Evolutionary conservation across 2,888 invertebrate species (phyloP).

Genomic region (Agapostemon virescens): DNA sequence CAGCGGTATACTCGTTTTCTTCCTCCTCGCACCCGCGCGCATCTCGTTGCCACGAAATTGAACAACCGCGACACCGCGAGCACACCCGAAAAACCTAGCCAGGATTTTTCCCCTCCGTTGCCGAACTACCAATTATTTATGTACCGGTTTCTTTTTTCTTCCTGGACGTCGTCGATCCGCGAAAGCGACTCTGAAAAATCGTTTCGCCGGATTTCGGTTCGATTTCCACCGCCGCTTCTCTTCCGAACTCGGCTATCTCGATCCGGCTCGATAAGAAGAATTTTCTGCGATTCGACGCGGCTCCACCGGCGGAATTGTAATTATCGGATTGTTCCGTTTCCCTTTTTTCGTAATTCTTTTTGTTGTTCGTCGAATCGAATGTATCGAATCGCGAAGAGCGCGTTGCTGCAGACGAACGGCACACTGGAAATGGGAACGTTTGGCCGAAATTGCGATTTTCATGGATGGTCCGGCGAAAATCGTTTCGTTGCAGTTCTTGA

Average conservation of each 20-base stretch:
- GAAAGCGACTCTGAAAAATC: neutral
- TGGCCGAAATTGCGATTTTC: too few species aligned
- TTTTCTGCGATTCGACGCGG: too few species aligned
- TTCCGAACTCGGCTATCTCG: neutral
- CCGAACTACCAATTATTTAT: slow-evolving; percentile 4
- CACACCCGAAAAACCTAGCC: too few species aligned
- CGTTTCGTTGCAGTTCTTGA: too few species aligned
- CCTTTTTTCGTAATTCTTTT: too few species aligned
- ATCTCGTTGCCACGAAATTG: slow-evolving; percentile 64
- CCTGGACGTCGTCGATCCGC: neutral
- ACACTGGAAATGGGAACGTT: too few species aligned
- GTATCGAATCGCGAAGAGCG: too few species aligned
- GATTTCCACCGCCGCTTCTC: neutral
- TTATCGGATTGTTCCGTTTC: too few species aligned
- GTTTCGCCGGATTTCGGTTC: neutral
- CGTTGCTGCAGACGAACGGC: too few species aligned
- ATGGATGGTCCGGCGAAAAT: too few species aligned
- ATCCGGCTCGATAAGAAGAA: slow-evolving; percentile 1
- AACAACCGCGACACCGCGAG: slow-evolving; percentile 61
- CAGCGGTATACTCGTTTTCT: slow-evolving; percentile 69
- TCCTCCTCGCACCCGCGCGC: slow-evolving; percentile 52
- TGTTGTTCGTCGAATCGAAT: too few species aligned
- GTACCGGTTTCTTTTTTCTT: neutral
- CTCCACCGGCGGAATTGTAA: too few species aligned
- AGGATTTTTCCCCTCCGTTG: neutral